A percentile compares a stretch with the other conserved stretches of the same genome.
Conservation (phyloP, 2,797 vertebrate genomes). For the Xerus rutilus region DNA sequence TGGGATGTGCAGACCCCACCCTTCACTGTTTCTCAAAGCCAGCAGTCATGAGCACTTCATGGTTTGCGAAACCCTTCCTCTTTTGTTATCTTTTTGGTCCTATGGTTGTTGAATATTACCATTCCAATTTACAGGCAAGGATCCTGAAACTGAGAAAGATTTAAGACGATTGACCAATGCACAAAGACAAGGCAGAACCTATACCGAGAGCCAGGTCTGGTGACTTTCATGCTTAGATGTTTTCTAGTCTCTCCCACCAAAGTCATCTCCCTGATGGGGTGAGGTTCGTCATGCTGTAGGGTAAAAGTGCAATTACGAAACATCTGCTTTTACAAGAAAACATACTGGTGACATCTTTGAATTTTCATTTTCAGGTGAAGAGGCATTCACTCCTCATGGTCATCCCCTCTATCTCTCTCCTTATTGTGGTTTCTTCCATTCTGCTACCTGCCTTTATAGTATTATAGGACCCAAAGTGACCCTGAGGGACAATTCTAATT, state of each 20-base stretch:
- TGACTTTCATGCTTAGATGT: neutral
- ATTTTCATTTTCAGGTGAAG: neutral
- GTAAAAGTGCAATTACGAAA: neutral
- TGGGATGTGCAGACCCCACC: accelerated
- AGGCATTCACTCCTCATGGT: neutral
- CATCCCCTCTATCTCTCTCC: neutral
- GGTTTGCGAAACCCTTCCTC: neutral
- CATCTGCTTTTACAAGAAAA: neutral
- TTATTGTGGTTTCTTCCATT: neutral
- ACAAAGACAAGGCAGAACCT: neutral
- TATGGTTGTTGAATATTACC: neutral
- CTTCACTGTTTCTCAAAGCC: neutral
- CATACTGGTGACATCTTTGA: neutral
- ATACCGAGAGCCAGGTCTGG: neutral
- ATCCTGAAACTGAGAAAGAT: neutral
- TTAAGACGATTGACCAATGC: neutral
- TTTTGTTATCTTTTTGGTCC: neutral
- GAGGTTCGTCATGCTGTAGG: neutral
- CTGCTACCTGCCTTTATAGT: neutral
- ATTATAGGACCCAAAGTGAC: neutral
- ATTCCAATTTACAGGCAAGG: neutral
- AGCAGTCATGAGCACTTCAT: neutral
- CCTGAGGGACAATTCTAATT: neutral
- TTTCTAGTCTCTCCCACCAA: neutral
- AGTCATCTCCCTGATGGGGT: too few species aligned